phyloP scores from a whole-genome alignment of 2,888 invertebrate genomes.

The Drosophila pegasa region DNA sequence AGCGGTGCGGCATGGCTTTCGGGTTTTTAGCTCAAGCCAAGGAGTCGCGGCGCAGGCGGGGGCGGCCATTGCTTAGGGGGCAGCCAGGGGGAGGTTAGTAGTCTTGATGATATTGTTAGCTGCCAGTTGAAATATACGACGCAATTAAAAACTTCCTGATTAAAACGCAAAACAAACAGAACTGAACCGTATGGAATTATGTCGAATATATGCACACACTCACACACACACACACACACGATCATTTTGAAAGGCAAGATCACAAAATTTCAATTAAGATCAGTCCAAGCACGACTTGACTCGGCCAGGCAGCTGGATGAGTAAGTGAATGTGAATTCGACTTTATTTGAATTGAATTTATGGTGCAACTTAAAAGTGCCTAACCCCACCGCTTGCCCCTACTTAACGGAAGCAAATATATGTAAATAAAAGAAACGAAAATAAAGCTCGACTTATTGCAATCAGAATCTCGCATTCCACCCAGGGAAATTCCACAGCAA shows the following conservation, averaged over 20 bases:
- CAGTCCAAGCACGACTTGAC: conserved; percentile 36
- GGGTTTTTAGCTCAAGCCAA: conserved; percentile 32
- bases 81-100: conserved; percentile 12
- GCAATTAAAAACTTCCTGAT: conserved; percentile 78
- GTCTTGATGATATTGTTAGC: conserved; percentile 63
- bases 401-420: conserved; percentile 17
- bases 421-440: conserved; percentile 28
- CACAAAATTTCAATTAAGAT: conserved; percentile 73
- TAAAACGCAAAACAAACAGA: conserved; percentile 72
- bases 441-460: conserved; percentile 20
- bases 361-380: conserved; percentile 61
- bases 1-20: conserved; percentile 36
- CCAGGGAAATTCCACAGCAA: conserved; percentile 32
- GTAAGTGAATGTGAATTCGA: conserved; percentile 64
- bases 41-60: neutral
- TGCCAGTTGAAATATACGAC: conserved; percentile 72
- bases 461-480: conserved; percentile 48
- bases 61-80: neutral
- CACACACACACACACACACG: neutral
- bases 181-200: conserved; percentile 41
- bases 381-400: conserved; percentile 3
- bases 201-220: conserved; percentile 32
- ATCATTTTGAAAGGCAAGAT: conserved; percentile 58
- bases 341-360: conserved; percentile 70
- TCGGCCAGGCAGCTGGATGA: conserved; percentile 42